phyloP scores from a whole-genome alignment of 2,888 invertebrate species.

The Drosophila kambysellisi region DNA sequence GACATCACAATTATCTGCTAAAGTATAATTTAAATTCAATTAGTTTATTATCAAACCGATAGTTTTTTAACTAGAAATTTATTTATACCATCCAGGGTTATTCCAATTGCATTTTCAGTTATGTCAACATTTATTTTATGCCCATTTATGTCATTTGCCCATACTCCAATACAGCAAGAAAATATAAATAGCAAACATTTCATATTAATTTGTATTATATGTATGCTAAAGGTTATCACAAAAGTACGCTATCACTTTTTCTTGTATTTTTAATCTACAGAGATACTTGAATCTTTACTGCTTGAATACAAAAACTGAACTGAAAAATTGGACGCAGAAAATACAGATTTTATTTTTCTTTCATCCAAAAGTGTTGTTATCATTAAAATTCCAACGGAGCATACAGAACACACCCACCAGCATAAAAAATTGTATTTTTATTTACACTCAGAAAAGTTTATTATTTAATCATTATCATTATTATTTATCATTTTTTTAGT shows the following conservation, averaged over 20 bases:
- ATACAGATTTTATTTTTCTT: not conserved
- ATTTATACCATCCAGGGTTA: slow-evolving; percentile 12
- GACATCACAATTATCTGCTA: slow-evolving; percentile 3
- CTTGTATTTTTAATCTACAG: not conserved
- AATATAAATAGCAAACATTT: not conserved
- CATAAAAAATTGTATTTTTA: too few species aligned
- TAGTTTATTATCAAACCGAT: not conserved
- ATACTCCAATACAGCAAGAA: not conserved
- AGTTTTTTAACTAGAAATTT: not conserved
- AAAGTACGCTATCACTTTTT: not conserved
- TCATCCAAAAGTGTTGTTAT: not conserved
- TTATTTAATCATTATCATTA: too few species aligned
- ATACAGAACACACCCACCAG: too few species aligned
- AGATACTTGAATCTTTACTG: not conserved
- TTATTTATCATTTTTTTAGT: too few species aligned
- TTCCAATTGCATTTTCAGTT: not conserved
- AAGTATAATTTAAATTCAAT: not conserved
- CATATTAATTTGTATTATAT: not conserved
- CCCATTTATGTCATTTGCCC: not conserved
- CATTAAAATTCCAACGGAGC: too few species aligned
- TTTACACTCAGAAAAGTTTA: too few species aligned
- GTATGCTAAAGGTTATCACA: not conserved
- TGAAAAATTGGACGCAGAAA: not conserved
- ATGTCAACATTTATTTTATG: not conserved
- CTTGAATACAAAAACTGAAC: too few species aligned